These are phyloP conservation scores for Palythoa grandis DNA, from an alignment of 92 coral and sea anemone species.

Conservation along the genomic window DNA sequence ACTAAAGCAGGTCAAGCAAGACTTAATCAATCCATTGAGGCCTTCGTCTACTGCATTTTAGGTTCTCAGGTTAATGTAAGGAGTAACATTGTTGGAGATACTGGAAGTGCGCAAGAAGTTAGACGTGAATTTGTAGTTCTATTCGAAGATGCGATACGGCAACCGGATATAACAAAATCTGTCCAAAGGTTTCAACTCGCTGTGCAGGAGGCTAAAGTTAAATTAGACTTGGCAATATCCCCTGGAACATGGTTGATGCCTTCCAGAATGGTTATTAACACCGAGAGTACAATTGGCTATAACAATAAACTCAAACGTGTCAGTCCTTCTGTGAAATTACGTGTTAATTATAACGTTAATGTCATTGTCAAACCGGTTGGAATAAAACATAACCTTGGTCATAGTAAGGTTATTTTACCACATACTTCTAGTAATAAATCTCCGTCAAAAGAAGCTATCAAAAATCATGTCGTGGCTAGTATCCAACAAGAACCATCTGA, in stretches of 20 bases:
- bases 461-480: too few species aligned
- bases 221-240: conserved; percentile 36
- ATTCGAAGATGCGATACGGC: conserved; percentile 34
- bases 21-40: conserved; percentile 47
- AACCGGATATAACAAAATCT: conserved; percentile 38
- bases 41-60: conserved; percentile 34
- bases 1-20: conserved; percentile 14
- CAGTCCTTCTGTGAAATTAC: too few species aligned
- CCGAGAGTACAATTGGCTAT: conserved; percentile 35
- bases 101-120: conserved; percentile 15
- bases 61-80: conserved; percentile 40
- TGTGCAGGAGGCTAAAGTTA: conserved; percentile 41
- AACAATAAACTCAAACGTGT: too few species aligned
- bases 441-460: too few species aligned
- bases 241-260: conserved; percentile 54
- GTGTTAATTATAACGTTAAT: too few species aligned
- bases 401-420: too few species aligned
- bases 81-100: conserved; percentile 1
- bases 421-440: too few species aligned
- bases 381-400: too few species aligned
- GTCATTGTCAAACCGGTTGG: too few species aligned
- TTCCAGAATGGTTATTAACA: conserved; percentile 21
- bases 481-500: too few species aligned
- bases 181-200: conserved; percentile 54
- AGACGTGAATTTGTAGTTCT: conserved; percentile 15